Evolutionary conservation across 1,140 invertebrate species (phyloP), one percentile per base, ranked within the genome.

Genomic region (Theocolax elegans): DNA sequence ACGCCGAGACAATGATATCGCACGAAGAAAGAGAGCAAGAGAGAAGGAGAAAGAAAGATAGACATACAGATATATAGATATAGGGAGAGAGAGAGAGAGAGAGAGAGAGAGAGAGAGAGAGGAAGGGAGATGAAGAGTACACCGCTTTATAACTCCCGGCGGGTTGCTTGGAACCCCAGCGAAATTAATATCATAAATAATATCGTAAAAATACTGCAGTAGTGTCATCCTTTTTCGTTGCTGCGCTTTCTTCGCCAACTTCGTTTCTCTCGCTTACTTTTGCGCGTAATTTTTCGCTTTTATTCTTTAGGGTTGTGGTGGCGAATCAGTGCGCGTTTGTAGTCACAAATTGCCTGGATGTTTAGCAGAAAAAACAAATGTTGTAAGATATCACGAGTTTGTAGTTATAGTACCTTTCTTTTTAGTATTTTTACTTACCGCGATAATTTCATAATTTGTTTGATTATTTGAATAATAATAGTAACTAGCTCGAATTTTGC

Each of bases 171-270:
- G 73, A 77, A 77, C 79, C 77, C 75, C 69, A 67, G 78, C 74
- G 72, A 85, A 86, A 86, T 86, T 86, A 86, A 86, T 86, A 85
- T 83, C 84, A 85, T 86, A 86, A 86, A 86, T 86, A 86, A 85
- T 84, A 82, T 83, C 79, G 75, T 82, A 84, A 84, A 80, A 83
- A 83, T 81, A 81, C 76, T 79, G 71, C 72, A 70, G 68, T 64
- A 59, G 58, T 68, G 73, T 46, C 58, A 10, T 23, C 38, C 6
- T 63, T 63, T 35, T 31, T 27, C 1, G 25, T 13, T 23, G n/a
- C 23, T 56, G 51, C 63, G 23, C 53, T 56, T 66, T 66, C 51
- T 66, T 56, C 17, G 15, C 21, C 21, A 42, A 66, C 21, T 65
- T 65, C 53, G 29, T 46, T 53, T 51, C 65, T 67, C 35, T 19